Percentiles rank a stretch among this genome's conserved stretches.
Evolutionary conservation across 2,888 invertebrate species (phyloP).

Genomic region (Rhamphomyia laevipes): DNA sequence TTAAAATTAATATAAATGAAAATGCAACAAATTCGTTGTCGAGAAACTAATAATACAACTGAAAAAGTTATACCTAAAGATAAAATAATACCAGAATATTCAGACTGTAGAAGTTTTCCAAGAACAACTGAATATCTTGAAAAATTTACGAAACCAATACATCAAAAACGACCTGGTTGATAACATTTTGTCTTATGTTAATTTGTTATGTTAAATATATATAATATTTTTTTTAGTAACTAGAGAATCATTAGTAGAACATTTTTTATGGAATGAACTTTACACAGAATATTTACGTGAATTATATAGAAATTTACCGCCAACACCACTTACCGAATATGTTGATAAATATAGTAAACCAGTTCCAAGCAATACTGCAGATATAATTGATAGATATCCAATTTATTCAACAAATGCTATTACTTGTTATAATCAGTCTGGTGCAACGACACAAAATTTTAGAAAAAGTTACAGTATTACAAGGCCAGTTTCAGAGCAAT

Average conservation of each 20-base stretch:
- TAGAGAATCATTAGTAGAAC: conserved; percentile 25
- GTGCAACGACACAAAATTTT: conserved; percentile 26
- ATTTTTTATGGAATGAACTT: conserved; percentile 32
- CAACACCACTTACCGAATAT: conserved; percentile 24
- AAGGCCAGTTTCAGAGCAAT: conserved; percentile 23
- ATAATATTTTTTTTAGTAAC: too few species aligned
- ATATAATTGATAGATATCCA: conserved; percentile 25
- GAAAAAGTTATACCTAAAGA: too few species aligned
- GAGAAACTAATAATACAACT: too few species aligned
- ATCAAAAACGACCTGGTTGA: too few species aligned
- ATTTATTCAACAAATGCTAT: conserved; percentile 29
- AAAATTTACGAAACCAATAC: too few species aligned
- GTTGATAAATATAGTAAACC: conserved; percentile 27
- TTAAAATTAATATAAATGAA: too few species aligned
- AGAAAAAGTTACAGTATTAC: conserved; percentile 23
- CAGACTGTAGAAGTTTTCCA: too few species aligned
- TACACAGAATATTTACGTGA: conserved; percentile 29
- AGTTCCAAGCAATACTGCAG: conserved; percentile 20
- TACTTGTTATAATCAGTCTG: conserved; percentile 29
- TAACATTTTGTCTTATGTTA: too few species aligned
- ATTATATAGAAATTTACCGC: conserved; percentile 12
- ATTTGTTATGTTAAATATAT: too few species aligned
- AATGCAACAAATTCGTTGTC: too few species aligned
- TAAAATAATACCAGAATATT: too few species aligned
- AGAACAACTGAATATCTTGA: too few species aligned